Evolutionary conservation across 2,888 invertebrate species (phyloP), one percentile per base, ranked within the genome.

Genomic region (Pterostichus madidus): DNA sequence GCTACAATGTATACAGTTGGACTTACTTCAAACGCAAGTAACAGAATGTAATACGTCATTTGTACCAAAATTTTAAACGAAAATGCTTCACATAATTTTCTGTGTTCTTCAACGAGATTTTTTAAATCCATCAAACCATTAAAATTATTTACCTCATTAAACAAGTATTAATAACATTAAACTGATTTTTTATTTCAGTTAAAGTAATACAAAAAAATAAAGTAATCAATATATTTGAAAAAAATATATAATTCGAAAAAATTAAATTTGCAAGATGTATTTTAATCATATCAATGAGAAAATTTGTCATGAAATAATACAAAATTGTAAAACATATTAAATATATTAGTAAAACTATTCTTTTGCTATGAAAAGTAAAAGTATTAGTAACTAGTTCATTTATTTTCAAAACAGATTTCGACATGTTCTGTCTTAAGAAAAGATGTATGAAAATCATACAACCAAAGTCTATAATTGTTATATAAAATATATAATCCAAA

Each of bases 401-500:
- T 53, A 53, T 4, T 53, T 53, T 7, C 15, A 6, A 7, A 13
- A 53, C 6, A 53, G 15, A 13, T 6, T n/a, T 13, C 6, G 13
- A 15, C 3, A 53, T 53, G 2, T 53, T 53, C 15, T 3, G 3
- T 53, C 15, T 13, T 13, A 13, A 13, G 13, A 53, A 53, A 13
- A 53, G 13, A 53, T 53, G 13, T 5, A 53, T 53, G 13, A 15
- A 53, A 53, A 53, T 53, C 15, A 53, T 53, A 13, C n/a, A 53
- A 53, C 2, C 7, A 53, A 53, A 13, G 13, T 53, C 53, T 4
- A 13, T 7, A 2, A 53, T 7, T 13, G 53, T 24, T 24, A 24
- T 24, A 13, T 4, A 53, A 5, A 53, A n/a, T 2, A n/a, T 13
- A 13, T 4, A 53, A 7, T 4, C 3, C 2, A 13, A 13, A 15